Evolutionary conservation across 2,888 invertebrate genomes (phyloP).

Genomic region (Caenorhabditis sulstoni): DNA sequence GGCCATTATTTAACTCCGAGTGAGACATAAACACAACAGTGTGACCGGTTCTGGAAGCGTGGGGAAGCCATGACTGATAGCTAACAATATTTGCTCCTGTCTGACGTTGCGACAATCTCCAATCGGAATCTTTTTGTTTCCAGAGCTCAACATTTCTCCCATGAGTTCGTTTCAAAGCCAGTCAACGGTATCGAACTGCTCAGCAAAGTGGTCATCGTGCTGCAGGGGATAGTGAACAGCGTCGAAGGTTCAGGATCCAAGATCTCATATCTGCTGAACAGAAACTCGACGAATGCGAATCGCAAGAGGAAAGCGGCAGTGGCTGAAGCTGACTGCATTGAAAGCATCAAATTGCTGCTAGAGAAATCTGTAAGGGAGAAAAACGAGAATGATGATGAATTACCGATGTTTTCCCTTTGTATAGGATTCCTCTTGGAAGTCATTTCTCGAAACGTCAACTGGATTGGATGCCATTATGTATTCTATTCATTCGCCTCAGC

Average conservation of each 20-base stretch:
- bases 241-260: conserved; percentile 66
- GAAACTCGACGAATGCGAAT: conserved; percentile 72
- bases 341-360: conserved; percentile 76
- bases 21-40: conserved; percentile 50
- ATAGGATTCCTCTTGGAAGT: conserved; percentile 72
- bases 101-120: conserved; percentile 46
- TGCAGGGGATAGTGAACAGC: conserved; percentile 74
- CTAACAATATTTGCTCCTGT: conserved; percentile 48
- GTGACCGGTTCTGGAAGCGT: conserved; percentile 51
- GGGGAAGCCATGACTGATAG: conserved; percentile 32
- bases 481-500: conserved; percentile 77
- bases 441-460: conserved; percentile 74
- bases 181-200: conserved; percentile 73
- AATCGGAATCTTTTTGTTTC: conserved; percentile 39
- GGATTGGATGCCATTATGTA: conserved; percentile 76
- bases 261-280: conserved; percentile 70
- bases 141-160: conserved; percentile 69
- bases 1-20: conserved; percentile 57
- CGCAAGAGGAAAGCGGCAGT: conserved; percentile 75
- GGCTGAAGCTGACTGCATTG: conserved; percentile 79
- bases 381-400: conserved; percentile 5
- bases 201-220: conserved; percentile 66
- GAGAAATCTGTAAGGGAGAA: conserved; percentile 72
- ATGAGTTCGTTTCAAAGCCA: conserved; percentile 71
- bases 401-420: conserved; percentile 23